Evolutionary conservation across 2,888 invertebrate species (phyloP), one percentile per base, ranked within the genome.

Genomic region (Cantharis rufa): DNA sequence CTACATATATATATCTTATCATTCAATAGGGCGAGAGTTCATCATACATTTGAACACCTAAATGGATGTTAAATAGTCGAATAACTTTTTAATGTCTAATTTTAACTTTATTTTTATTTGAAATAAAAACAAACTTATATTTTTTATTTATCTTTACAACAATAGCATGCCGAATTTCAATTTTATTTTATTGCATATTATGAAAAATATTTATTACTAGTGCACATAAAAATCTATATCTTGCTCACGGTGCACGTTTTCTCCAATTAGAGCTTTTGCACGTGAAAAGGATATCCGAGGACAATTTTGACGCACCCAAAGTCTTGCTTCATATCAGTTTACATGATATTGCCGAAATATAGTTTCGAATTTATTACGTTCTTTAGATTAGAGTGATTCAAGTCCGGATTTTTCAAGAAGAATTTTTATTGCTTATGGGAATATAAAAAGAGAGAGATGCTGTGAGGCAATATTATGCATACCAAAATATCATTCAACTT

Each of bases 1-100:
- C 15, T 16, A 9, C 24, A 24, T 24, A 24, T 9, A 24, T 9
- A 21, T 73, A 69, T 70, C 74, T 70, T 70, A 70, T 74, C 73
- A 9, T 7, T 15, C n/a, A n/a, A 24, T 48, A 16, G 66, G 70
- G 74, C 21, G 32, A 70, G n/a, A 70, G 74, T 70, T 70, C 70
- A 70, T 64, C 48, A 48, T 48, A 48, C 48, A 48, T 48, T 48
- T 48, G n/a, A 48, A 48, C 48, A 48, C 48, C 48, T 48, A 48
- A 48, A 48, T 48, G n/a, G 48, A 48, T 48, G n/a, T 48, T 48
- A 7, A 48, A n/a, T 48, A n/a, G n/a, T 48, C 48, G 48, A 48
- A 48, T 48, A 48, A 48, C 48, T 48, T n/a, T n/a, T 48, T 48
- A 48, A 48, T n/a, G n/a, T 48, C 48, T 7, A 48, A 48, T 48